Evolutionary conservation across 2,888 invertebrate genomes (phyloP).

Genomic region (Argynnis bischoffii): DNA sequence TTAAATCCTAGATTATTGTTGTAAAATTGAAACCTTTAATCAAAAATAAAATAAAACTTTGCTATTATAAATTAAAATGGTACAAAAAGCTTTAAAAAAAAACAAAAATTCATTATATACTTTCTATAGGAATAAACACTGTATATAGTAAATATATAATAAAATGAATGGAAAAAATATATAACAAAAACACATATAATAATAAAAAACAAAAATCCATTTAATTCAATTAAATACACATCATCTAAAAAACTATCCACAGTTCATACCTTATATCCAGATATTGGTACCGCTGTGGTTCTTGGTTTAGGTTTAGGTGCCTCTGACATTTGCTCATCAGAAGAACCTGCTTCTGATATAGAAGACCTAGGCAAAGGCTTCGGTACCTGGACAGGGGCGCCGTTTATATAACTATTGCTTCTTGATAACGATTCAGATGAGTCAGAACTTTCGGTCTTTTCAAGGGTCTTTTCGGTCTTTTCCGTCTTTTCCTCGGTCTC

Average conservation of each 20-base stretch:
- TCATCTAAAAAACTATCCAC: slow-evolving; percentile 18
- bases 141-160: too few species aligned
- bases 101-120: too few species aligned
- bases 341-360: slow-evolving; percentile 85
- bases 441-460: slow-evolving; percentile 64
- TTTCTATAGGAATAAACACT: too few species aligned
- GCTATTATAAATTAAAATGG: too few species aligned
- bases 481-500: slow-evolving; percentile 45
- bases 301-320: slow-evolving; percentile 86
- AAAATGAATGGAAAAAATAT: slow-evolving; percentile 7
- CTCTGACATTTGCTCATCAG: slow-evolving; percentile 71
- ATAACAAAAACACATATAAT: slow-evolving; percentile 6
- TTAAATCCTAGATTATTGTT: too few species aligned
- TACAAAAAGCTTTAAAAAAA: too few species aligned
- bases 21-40: too few species aligned
- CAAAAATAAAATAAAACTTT: too few species aligned
- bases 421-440: slow-evolving; percentile 65
- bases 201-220: not conserved
- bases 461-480: slow-evolving; percentile 48
- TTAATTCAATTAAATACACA: slow-evolving; percentile 24
- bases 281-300: slow-evolving; percentile 84
- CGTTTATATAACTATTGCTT: slow-evolving; percentile 72
- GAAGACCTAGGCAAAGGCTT: slow-evolving; percentile 92
- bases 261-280: slow-evolving; percentile 88
- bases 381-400: slow-evolving; percentile 82